phyloP scores from a whole-genome alignment of 2,888 invertebrate genomes.

The Venusia cambrica region DNA sequence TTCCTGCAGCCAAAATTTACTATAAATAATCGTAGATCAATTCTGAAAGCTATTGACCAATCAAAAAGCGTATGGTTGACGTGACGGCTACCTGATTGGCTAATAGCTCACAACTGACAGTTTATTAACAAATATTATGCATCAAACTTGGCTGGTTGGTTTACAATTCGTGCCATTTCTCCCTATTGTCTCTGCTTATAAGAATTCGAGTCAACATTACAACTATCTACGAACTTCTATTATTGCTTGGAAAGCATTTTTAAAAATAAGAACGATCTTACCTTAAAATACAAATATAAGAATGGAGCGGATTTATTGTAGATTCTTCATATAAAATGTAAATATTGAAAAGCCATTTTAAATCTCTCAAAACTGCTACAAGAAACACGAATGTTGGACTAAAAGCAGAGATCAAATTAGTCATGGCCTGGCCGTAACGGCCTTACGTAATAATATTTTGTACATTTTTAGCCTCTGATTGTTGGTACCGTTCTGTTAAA shows the following conservation, averaged over 20 bases:
- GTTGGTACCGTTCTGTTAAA: slow-evolving; percentile 59
- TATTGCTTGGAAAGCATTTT: slow-evolving; percentile 56
- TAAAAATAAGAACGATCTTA: slow-evolving; percentile 54
- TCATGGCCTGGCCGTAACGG: slow-evolving; percentile 67
- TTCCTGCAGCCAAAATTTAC: no score
- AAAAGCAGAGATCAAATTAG: slow-evolving; percentile 73
- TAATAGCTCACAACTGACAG: no score
- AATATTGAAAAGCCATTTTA: slow-evolving; percentile 46
- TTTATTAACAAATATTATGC: no score
- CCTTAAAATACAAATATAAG: slow-evolving; percentile 52
- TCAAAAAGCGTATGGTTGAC: no score
- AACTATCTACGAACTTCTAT: slow-evolving; percentile 52
- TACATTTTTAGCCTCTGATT: slow-evolving; percentile 69
- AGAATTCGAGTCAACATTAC: slow-evolving; percentile 43
- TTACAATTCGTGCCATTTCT: no score
- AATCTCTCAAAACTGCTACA: slow-evolving; percentile 53
- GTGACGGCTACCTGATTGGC: no score
- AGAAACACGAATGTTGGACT: slow-evolving; percentile 52
- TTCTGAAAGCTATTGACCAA: no score
- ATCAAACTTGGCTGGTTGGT: no score
- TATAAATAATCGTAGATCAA: no score
- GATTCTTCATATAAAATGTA: slow-evolving; percentile 48
- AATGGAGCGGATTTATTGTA: slow-evolving; percentile 52
- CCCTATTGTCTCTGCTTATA: slow-evolving; percentile 29
- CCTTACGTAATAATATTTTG: slow-evolving; percentile 57